Percentiles rank a stretch among this genome's conserved stretches.
phyloP scores from a whole-genome alignment of 2,888 invertebrate genomes.

The Pemphredon lugubris region DNA sequence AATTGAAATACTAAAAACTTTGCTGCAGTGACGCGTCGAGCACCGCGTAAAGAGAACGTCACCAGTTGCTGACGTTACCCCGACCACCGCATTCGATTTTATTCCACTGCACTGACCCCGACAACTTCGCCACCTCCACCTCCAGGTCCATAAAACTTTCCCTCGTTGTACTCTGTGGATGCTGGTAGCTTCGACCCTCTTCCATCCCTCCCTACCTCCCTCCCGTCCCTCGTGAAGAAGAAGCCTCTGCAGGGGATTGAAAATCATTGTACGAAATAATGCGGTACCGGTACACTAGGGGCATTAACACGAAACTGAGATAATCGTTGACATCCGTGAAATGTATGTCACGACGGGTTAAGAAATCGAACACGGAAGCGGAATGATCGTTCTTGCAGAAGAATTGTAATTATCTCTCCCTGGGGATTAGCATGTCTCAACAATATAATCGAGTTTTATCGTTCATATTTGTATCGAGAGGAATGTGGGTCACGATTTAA shows the following conservation, averaged over 20 bases:
- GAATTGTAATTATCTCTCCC: no score
- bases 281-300: not conserved
- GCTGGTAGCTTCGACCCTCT: not conserved
- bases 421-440: no score
- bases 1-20: no score
- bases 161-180: not conserved
- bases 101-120: constrained; percentile 20
- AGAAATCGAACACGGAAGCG: not conserved
- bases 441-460: no score
- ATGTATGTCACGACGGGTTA: not conserved
- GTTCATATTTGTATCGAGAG: no score
- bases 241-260: not conserved
- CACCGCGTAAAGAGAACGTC: constrained; percentile 10
- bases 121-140: constrained; percentile 1
- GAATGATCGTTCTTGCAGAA: not conserved
- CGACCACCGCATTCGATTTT: constrained; percentile 8
- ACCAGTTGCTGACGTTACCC: constrained; percentile 35
- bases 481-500: no score
- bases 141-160: not conserved
- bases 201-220: no score
- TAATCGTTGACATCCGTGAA: not conserved
- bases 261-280: not conserved
- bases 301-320: not conserved
- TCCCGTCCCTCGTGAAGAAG: not conserved
- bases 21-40: not conserved